Conservation (phyloP, 1,140 invertebrate genomes). For the Saccostrea glomerata region DNA sequence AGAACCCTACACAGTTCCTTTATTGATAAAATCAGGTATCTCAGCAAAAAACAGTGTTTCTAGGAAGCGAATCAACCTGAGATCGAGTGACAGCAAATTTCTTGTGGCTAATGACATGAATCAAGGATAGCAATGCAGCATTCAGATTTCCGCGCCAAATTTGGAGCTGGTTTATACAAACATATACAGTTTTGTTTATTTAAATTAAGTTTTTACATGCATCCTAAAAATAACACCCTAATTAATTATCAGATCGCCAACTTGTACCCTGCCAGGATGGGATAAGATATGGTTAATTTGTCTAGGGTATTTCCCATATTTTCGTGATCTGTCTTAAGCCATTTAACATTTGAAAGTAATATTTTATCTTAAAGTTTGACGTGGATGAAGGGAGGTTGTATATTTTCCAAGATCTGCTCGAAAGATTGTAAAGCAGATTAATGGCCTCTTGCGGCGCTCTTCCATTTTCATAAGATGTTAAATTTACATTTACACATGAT, state of each 20-base stretch:
- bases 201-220: neutral
- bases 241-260: neutral
- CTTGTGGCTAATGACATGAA: neutral
- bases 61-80: neutral
- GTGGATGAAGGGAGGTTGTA: neutral
- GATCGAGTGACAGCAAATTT: neutral
- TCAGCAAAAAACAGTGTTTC: neutral
- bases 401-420: neutral
- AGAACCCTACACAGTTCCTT: neutral
- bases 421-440: constrained; percentile 4
- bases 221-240: neutral
- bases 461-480: neutral
- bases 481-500: neutral
- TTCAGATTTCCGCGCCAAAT: neutral
- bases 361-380: neutral
- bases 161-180: neutral
- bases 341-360: constrained; percentile 7
- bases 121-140: neutral
- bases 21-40: constrained; percentile 20
- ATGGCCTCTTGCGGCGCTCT: constrained; percentile 10
- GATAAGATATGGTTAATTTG: neutral
- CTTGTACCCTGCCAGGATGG: neutral
- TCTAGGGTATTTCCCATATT: neutral
- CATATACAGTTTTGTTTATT: neutral
- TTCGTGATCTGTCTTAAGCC: neutral